Percentiles rank a stretch among this genome's conserved stretches.
Conservation (phyloP, 2,113 vertebrate genomes). For the Anoplopoma fimbria region DNA sequence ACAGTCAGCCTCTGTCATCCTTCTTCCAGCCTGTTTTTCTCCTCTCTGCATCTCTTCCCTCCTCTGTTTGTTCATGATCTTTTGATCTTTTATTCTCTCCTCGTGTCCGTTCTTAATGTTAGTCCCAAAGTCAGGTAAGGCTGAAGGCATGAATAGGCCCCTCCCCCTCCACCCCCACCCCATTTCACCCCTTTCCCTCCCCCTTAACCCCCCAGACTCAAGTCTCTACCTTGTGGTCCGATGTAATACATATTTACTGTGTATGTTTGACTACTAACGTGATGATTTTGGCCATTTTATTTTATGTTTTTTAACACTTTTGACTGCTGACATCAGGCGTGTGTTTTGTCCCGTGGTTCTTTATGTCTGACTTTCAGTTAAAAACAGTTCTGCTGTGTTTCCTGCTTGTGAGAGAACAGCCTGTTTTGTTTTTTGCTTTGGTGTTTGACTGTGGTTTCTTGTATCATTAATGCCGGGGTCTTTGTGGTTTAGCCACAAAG, state of each 20-base stretch:
- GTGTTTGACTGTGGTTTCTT: conserved; percentile 41
- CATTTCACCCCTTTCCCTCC: neutral
- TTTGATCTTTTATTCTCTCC: conserved; percentile 73
- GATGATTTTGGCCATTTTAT: conserved; percentile 4
- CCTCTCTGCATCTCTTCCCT: conserved; percentile 86
- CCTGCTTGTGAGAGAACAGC: conserved; percentile 12
- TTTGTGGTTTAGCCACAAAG: conserved; percentile 58
- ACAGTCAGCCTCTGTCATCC: neutral
- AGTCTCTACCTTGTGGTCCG: conserved; percentile 29
- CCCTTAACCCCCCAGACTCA: conserved; percentile 17
- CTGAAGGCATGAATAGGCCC: conserved; percentile 79
- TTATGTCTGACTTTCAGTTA: conserved; percentile 40
- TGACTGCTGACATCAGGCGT: conserved; percentile 22
- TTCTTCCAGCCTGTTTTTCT: conserved; percentile 82
- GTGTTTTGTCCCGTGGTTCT: conserved; percentile 41
- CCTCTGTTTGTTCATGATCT: conserved; percentile 70
- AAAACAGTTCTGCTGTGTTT: conserved; percentile 8
- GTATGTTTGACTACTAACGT: conserved; percentile 55
- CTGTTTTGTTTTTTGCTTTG: conserved; percentile 34
- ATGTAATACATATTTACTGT: conserved; percentile 42
- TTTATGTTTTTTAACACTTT: conserved; percentile 9
- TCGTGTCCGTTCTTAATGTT: conserved; percentile 87
- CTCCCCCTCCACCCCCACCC: conserved; percentile 3
- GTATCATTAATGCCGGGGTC: conserved; percentile 40
- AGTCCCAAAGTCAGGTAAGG: conserved; percentile 99